These are phyloP conservation scores for Oncorhynchus kisutch DNA, from an alignment of 2,113 vertebrate species.

Conservation along the genomic window DNA sequence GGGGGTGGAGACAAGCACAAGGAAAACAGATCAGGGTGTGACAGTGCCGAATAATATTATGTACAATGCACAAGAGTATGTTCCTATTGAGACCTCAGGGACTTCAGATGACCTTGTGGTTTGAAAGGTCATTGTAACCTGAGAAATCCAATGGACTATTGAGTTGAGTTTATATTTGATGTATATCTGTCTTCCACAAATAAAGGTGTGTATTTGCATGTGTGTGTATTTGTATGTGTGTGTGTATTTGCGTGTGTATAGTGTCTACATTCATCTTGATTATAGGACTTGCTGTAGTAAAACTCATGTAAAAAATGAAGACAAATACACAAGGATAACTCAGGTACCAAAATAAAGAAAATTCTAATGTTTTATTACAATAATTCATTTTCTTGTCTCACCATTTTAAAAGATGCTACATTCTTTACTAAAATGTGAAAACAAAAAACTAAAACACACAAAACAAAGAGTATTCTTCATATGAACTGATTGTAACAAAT, in stretches of 20 bases:
- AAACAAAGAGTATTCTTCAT: neutral
- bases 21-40: too few relatives aligned
- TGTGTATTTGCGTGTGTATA: neutral
- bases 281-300: too few relatives aligned
- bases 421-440: conserved; percentile 80
- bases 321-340: neutral
- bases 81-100: too few relatives aligned
- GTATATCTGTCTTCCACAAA: conserved; percentile 29
- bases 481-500: neutral
- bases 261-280: neutral
- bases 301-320: conserved; percentile 6
- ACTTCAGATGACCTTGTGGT: too few relatives aligned
- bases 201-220: conserved; percentile 15
- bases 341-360: too few relatives aligned
- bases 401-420: conserved; percentile 71
- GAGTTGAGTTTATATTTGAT: conserved; percentile 13
- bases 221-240: neutral
- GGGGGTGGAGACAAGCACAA: too few relatives aligned
- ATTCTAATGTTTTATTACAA: conserved; percentile 34
- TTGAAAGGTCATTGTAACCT: too few relatives aligned
- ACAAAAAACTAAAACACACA: neutral
- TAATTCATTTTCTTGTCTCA: conserved; percentile 66
- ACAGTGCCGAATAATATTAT: too few relatives aligned
- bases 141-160: too few relatives aligned
- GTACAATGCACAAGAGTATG: too few relatives aligned